Evolutionary conservation across 2,113 vertebrate species (phyloP).

Genomic region (Gymnobelideus leadbeateri): DNA sequence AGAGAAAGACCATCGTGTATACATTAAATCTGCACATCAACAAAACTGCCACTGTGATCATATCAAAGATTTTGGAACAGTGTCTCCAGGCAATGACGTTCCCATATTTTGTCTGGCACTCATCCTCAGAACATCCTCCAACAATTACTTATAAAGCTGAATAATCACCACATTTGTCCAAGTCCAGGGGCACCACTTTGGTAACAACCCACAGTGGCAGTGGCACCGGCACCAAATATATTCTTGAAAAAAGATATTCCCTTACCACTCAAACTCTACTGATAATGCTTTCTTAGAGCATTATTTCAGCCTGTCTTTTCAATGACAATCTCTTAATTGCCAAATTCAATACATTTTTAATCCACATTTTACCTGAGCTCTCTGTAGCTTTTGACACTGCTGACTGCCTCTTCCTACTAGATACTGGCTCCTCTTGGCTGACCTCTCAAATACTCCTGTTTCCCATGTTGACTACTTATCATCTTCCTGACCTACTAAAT

Average conservation of each 20-base stretch:
- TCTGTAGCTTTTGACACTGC: background rate
- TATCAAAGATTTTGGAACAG: conserved; percentile 98
- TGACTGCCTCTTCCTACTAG: background rate
- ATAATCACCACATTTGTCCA: too few species aligned
- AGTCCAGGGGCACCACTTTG: too few species aligned
- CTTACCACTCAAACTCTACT: background rate
- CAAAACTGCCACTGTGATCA: conserved; percentile 98
- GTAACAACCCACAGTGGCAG: too few species aligned
- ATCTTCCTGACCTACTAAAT: background rate
- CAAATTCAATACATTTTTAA: background rate
- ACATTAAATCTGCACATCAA: conserved; percentile 97
- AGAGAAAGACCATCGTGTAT: conserved; percentile 97
- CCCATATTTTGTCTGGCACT: conserved; percentile 98
- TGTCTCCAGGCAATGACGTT: conserved; percentile 98
- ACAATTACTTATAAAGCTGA: too few species aligned
- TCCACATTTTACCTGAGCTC: background rate
- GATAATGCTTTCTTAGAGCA: background rate
- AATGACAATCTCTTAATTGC: background rate
- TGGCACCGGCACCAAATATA: too few species aligned
- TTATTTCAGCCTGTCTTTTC: background rate
- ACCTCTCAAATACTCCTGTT: background rate
- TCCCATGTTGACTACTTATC: background rate
- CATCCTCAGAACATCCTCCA: conserved; percentile 75
- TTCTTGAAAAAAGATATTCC: too few species aligned
- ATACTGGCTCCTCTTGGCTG: background rate